A percentile compares a stretch with the other conserved stretches of the same genome.
phyloP scores from a whole-genome alignment of 2,888 invertebrate species.

The Diarsia mendica region DNA sequence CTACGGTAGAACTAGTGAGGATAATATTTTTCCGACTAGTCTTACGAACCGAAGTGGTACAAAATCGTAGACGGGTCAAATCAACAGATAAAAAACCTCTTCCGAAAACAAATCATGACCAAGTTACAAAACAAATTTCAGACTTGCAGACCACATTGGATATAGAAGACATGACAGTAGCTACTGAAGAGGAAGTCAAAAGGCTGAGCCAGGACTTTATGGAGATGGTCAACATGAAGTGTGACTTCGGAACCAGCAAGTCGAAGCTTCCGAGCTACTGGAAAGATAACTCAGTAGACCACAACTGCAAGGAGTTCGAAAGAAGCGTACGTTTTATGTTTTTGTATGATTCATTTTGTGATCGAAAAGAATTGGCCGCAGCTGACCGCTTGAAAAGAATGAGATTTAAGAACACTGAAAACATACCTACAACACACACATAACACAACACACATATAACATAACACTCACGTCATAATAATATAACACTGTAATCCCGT shows the following conservation, averaged over 20 bases:
- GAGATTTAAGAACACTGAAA: not conserved
- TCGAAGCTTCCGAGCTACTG: conserved; percentile 53
- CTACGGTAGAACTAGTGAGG: too few species aligned
- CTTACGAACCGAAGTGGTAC: too few species aligned
- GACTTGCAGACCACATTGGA: conserved; percentile 52
- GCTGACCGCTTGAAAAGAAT: too few species aligned
- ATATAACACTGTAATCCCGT: not conserved
- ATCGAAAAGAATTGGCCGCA: not conserved
- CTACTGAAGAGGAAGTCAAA: conserved; percentile 57
- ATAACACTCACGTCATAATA: not conserved
- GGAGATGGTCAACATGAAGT: conserved; percentile 60
- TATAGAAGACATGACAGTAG: conserved; percentile 28
- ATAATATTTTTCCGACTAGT: too few species aligned
- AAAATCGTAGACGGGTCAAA: too few species aligned
- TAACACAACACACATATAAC: too few species aligned
- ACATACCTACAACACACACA: too few species aligned
- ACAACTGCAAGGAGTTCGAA: conserved; percentile 63
- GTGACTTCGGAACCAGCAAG: conserved; percentile 50
- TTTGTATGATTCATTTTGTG: not conserved
- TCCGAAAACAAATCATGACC: not conserved
- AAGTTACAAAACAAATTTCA: conserved; percentile 13
- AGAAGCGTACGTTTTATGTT: conserved; percentile 49
- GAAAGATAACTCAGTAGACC: conserved; percentile 62
- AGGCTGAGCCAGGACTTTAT: conserved; percentile 31
- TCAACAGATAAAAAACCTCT: not conserved